These are phyloP conservation scores for Tribolium freemani DNA, from an alignment of 2,888 invertebrate species.

Conservation along the genomic window DNA sequence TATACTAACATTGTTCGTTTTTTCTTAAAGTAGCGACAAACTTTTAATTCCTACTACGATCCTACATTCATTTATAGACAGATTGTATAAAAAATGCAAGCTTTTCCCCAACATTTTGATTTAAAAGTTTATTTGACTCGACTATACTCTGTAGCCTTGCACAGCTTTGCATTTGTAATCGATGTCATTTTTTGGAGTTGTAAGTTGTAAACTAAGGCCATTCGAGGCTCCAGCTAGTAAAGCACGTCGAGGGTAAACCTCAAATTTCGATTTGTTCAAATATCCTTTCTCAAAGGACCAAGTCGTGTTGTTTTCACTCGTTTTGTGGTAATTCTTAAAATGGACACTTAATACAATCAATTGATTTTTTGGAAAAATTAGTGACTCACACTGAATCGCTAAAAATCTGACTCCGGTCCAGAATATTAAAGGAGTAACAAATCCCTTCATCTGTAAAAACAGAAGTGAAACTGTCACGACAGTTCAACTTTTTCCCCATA, in stretches of 20 bases:
- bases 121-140: too few species aligned
- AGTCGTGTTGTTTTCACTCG: conserved; percentile 30
- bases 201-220: background rate
- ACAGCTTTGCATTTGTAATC: conserved; percentile 4
- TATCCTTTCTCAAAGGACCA: conserved; percentile 11
- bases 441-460: conserved; percentile 78
- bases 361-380: background rate
- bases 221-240: conserved; percentile 72
- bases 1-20: too few species aligned
- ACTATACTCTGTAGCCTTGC: conserved; percentile 2
- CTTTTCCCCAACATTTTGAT: too few species aligned
- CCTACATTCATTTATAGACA: too few species aligned
- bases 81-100: too few species aligned
- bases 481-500: conserved; percentile 22
- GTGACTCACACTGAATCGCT: background rate
- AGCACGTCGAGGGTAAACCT: conserved; percentile 66
- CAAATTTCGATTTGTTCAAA: background rate
- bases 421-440: conserved; percentile 78
- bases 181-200: background rate
- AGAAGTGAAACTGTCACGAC: conserved; percentile 70
- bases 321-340: conserved; percentile 41
- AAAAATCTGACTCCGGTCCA: conserved; percentile 62
- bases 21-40: too few species aligned
- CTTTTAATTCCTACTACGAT: too few species aligned
- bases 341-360: conserved; percentile 23